Percentiles rank a stretch among this genome's conserved stretches.
These are phyloP conservation scores for Crenuchus spilurus DNA, from an alignment of 2,797 vertebrate genomes.

Conservation along the genomic window DNA sequence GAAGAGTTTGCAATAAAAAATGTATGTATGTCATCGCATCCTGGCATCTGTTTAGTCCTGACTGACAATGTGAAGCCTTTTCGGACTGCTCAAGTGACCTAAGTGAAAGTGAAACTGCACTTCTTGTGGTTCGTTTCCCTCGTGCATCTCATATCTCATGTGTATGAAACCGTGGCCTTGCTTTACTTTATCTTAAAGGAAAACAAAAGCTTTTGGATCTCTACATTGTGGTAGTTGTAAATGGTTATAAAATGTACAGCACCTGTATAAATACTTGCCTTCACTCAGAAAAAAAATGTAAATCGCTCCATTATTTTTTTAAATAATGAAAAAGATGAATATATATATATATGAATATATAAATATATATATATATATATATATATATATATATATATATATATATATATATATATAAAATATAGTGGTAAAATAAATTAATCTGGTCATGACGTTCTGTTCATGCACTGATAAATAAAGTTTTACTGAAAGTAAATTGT, in stretches of 20 bases:
- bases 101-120: conserved; percentile 28
- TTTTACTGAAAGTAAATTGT: conserved; percentile 72
- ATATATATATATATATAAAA: too few species aligned
- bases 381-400: conserved; percentile 46
- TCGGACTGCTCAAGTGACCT: conserved; percentile 12
- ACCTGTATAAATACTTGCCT: conserved; percentile 95
- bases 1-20: conserved; percentile 18
- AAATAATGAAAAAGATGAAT: conserved; percentile 85
- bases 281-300: conserved; percentile 88
- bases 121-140: conserved; percentile 35
- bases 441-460: conserved; percentile 79
- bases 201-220: conserved; percentile 74
- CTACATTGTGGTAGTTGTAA: conserved; percentile 91
- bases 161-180: conserved; percentile 88
- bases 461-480: conserved; percentile 84
- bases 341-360: conserved; percentile 35
- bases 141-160: conserved; percentile 66
- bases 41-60: conserved; percentile 15
- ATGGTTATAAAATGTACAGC: conserved; percentile 99
- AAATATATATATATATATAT: conserved; percentile 49
- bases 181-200: conserved; percentile 77
- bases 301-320: conserved; percentile 99
- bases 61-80: conserved; percentile 51
- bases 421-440: conserved; percentile 71
- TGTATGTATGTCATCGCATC: neutral